phyloP scores from a whole-genome alignment of 2,888 invertebrate species.

The Tuberolachnus salignus region DNA sequence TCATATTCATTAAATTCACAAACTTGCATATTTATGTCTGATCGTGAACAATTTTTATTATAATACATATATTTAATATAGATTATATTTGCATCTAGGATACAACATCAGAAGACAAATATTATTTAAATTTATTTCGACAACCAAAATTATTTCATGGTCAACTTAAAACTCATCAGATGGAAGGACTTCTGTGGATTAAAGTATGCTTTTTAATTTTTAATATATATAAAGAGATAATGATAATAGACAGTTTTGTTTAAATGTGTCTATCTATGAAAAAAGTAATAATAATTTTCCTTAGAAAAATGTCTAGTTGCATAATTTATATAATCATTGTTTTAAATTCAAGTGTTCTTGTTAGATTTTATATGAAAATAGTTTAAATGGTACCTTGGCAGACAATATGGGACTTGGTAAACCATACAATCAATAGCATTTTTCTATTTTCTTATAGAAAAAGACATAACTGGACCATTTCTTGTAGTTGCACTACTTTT shows the following conservation, averaged over 20 bases:
- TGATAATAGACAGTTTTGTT: too few relatives aligned
- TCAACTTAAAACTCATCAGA: conserved; percentile 30
- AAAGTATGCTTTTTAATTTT: conserved; percentile 26
- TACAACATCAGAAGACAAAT: not conserved
- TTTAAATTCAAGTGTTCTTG: not conserved
- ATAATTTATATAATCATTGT: too few relatives aligned
- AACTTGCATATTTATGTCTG: too few relatives aligned
- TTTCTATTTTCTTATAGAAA: conserved; percentile 65
- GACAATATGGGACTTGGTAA: conserved; percentile 75
- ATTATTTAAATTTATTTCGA: conserved; percentile 44
- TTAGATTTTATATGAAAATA: conserved; percentile 66
- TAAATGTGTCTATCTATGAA: too few relatives aligned
- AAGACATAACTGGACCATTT: conserved; percentile 66
- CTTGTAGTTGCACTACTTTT: conserved; percentile 73
- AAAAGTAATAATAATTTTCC: too few relatives aligned
- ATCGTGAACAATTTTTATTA: not conserved
- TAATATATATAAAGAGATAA: too few relatives aligned
- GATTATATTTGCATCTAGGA: conserved; percentile 20
- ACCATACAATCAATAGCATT: conserved; percentile 71
- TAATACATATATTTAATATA: not conserved
- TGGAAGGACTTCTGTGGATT: conserved; percentile 49
- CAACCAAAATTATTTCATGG: conserved; percentile 48
- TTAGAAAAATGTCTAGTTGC: too few relatives aligned
- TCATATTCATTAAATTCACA: too few relatives aligned
- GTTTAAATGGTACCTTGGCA: conserved; percentile 71